phyloP scores from a whole-genome alignment of 2,888 invertebrate species.

The Minunthozetes semirufus region DNA sequence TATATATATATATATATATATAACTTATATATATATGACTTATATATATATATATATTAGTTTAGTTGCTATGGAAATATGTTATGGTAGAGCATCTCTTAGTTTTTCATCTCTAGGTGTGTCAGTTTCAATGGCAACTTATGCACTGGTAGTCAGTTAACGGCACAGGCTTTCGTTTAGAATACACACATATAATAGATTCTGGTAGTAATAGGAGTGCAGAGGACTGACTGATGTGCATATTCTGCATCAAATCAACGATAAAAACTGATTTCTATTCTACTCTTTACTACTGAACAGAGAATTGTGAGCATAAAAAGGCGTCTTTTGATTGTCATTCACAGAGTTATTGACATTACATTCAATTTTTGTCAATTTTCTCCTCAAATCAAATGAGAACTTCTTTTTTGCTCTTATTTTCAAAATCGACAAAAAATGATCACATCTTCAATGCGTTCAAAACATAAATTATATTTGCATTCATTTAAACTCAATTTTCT shows the following conservation, averaged over 20 bases:
- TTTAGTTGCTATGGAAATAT: conserved; percentile 9
- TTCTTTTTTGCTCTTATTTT: too few relatives aligned
- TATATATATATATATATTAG: neutral
- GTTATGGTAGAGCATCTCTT: conserved; percentile 1
- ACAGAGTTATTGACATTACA: neutral
- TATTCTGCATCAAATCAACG: conserved; percentile 13
- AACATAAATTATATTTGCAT: too few relatives aligned
- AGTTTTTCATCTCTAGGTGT: conserved; percentile 17
- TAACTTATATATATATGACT: too few relatives aligned
- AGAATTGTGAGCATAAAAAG: conserved; percentile 14
- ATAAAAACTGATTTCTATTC: neutral
- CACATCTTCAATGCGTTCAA: too few relatives aligned
- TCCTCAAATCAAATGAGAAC: neutral
- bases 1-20: neutral
- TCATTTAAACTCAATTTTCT: too few relatives aligned
- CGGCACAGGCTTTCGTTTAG: neutral
- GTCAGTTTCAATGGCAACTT: conserved; percentile 26
- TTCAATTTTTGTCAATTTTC: neutral
- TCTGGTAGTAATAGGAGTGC: neutral
- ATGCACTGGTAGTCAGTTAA: neutral
- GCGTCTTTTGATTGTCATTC: conserved; percentile 8
- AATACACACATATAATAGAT: neutral
- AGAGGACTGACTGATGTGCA: neutral
- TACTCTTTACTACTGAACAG: neutral
- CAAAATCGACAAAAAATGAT: too few relatives aligned